Evolutionary conservation across 2,113 vertebrate species (phyloP).

Genomic region (Datnioides undecimradiatus): DNA sequence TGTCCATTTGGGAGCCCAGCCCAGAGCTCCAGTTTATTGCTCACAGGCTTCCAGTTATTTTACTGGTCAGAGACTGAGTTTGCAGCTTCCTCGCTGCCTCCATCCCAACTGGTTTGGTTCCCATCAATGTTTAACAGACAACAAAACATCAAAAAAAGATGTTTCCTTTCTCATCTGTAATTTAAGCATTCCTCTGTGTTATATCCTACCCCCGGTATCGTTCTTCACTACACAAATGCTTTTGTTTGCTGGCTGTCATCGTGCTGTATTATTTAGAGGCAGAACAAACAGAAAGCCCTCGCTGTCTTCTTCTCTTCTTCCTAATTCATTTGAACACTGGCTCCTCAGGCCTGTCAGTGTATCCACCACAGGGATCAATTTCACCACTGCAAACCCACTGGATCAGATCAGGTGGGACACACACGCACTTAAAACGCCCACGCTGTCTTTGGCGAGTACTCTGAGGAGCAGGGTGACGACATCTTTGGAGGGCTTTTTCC

Average conservation of each 20-base stretch:
- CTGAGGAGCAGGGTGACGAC: conserved; percentile 18
- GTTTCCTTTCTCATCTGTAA: conserved; percentile 61
- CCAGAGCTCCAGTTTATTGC: not conserved
- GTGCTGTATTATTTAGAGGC: conserved; percentile 73
- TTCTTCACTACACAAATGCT: conserved; percentile 52
- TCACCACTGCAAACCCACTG: conserved; percentile 57
- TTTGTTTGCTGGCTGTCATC: conserved; percentile 69
- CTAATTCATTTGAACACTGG: conserved; percentile 40
- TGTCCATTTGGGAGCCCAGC: conserved; percentile 38
- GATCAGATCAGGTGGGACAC: conserved; percentile 61
- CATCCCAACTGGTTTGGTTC: conserved; percentile 16
- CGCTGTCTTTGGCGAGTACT: conserved; percentile 29
- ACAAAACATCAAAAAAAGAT: conserved; percentile 40
- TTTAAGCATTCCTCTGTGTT: conserved; percentile 56
- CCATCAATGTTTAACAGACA: conserved; percentile 55
- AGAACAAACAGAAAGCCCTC: conserved; percentile 66
- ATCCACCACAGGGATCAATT: conserved; percentile 70
- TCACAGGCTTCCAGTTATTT: not conserved
- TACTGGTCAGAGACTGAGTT: conserved; percentile 22
- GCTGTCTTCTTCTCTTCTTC: conserved; percentile 55
- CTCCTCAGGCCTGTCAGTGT: conserved; percentile 60
- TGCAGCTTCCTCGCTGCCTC: not conserved
- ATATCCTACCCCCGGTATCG: conserved; percentile 19
- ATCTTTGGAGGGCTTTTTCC: conserved; percentile 1
- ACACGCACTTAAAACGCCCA: conserved; percentile 14